Percentiles rank a stretch among this genome's conserved stretches.
phyloP scores from a whole-genome alignment of 2,113 vertebrate genomes.

The Macrotis lagotis region DNA sequence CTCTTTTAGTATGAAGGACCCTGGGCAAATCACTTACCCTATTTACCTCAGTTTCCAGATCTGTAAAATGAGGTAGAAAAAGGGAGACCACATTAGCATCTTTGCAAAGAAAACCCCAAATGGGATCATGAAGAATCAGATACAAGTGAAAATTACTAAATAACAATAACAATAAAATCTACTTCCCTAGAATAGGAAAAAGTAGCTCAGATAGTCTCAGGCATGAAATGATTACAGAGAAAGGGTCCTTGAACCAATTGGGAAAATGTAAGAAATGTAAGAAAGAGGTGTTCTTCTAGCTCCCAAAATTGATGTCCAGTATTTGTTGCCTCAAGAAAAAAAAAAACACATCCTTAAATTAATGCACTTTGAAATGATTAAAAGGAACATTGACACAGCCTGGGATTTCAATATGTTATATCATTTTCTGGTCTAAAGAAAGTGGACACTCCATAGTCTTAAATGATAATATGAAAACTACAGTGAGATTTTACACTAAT shows the following conservation, averaged over 20 bases:
- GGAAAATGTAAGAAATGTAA: not conserved
- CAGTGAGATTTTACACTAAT: conserved; percentile 10
- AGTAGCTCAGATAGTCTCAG: not conserved
- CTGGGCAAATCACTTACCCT: not conserved
- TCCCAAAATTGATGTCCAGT: not conserved
- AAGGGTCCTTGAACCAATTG: not conserved
- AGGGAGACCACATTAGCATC: not conserved
- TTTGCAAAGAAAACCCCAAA: not conserved
- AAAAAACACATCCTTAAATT: not conserved
- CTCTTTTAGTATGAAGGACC: not conserved
- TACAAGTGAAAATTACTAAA: not conserved
- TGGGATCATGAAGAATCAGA: not conserved
- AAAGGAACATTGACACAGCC: not conserved
- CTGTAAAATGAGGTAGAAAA: not conserved
- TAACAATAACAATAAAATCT: not conserved
- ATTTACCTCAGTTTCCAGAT: not conserved
- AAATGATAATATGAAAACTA: conserved; percentile 1
- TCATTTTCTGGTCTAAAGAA: conserved; percentile 40
- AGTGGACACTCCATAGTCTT: not conserved
- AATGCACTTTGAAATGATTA: not conserved
- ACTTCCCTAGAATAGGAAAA: not conserved
- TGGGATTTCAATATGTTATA: conserved; percentile 38
- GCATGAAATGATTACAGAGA: not conserved
- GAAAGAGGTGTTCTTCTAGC: not conserved
- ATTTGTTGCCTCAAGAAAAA: conserved; percentile 8